Conservation (phyloP, 2,113 vertebrate genomes). For the Junco hyemalis region DNA sequence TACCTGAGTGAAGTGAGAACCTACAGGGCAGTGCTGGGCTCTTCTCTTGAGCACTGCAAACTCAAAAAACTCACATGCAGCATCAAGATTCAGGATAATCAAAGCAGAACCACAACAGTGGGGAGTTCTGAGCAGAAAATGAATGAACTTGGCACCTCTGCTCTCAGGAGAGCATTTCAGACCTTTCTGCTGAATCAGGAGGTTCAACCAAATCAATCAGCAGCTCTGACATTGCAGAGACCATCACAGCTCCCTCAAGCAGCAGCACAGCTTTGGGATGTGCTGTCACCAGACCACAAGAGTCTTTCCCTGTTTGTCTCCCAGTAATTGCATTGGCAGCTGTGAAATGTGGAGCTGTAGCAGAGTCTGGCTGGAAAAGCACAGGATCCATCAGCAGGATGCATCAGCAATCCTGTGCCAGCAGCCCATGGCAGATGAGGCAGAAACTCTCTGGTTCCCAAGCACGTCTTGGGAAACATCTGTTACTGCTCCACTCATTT, state of each 20-base stretch:
- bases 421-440: background rate
- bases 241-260: rapidly evolving
- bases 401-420: background rate
- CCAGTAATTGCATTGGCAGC: background rate
- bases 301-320: background rate
- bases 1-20: background rate
- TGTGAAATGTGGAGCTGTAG: background rate
- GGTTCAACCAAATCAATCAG: background rate
- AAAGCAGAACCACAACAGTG: background rate
- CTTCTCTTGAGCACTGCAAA: background rate
- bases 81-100: background rate
- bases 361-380: background rate
- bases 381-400: background rate
- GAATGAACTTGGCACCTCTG: background rate
- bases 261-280: background rate
- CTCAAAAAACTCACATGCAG: background rate
- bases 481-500: background rate
- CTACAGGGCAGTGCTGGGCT: background rate
- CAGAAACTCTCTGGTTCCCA: background rate
- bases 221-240: background rate
- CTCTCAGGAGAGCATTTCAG: background rate
- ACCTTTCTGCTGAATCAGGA: background rate
- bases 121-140: background rate
- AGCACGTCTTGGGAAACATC: background rate
- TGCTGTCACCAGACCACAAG: background rate